Conservation (phyloP, 2,113 vertebrate species). For the Callorhinus ursinus region DNA sequence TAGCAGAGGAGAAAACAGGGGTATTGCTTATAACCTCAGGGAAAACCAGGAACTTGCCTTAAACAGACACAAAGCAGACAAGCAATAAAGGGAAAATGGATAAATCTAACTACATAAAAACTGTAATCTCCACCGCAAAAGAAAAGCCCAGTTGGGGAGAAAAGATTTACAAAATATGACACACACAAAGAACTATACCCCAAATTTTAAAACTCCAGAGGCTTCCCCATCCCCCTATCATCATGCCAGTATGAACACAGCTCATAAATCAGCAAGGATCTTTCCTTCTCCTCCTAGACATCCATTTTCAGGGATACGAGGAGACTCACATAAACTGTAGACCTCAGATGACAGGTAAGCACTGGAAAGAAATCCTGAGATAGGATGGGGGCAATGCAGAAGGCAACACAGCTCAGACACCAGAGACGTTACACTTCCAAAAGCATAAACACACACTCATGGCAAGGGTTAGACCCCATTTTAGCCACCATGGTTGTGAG, state of each 20-base stretch:
- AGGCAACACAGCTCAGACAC: background rate
- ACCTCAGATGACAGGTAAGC: background rate
- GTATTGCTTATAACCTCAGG: background rate
- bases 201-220: background rate
- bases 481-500: background rate
- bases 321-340: background rate
- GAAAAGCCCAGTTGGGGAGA: background rate
- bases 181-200: background rate
- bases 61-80: conserved; percentile 11
- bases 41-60: background rate
- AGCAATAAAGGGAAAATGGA: background rate
- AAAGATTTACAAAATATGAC: background rate
- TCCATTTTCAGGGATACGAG: background rate
- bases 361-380: background rate
- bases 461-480: background rate
- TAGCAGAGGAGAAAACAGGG: background rate
- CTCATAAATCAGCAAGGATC: background rate
- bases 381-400: fast-evolving
- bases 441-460: fast-evolving
- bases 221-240: background rate
- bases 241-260: background rate
- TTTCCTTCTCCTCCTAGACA: background rate
- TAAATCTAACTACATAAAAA: background rate
- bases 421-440: fast-evolving
- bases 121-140: background rate